Evolutionary conservation across 2,888 invertebrate genomes (phyloP), one percentile per base, ranked within the genome.

Genomic region (Aphrophora alni): DNA sequence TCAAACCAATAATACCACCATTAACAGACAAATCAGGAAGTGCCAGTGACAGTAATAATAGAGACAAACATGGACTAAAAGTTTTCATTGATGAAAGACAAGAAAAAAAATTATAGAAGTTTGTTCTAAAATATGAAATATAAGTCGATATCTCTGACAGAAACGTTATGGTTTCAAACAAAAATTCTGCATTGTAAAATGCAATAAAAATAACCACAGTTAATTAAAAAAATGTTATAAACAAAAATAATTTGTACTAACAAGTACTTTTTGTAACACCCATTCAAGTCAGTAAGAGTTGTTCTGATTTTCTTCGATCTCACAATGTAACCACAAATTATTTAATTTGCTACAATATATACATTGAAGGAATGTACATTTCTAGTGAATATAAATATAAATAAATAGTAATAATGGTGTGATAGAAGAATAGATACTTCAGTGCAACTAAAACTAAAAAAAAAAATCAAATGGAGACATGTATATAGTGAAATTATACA

Each of bases 1-100:
- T 93, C 84, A 91, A 92, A 85, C 93, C 93, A 0, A 92, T 93
- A 24, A 83, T 84, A 27, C 83, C 85, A 4, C 82, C 84, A 21
- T 70, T 81, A 8, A 83, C 82, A 75, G 84, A 84, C 25, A 80
- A 80, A 71, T 75, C 70, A 21, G 83, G 81, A 87, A 27, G 12
- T 38, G 68, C 14, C 1, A 51, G 73, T 51, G 51, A 38, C 24
- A 28, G 26, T 27, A 59, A 59, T 12, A 78, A 73, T 14, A n/a
- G 59, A 59, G 59, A 59, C 21, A 59, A 59, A 21, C 59, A 59
- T 59, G 59, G 21, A 5, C 14, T 59, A 8, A 21, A 59, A 21
- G 21, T 59, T 59, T 59, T 21, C 21, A 59, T 3, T 3, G 21
- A 21, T 21, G 59, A 59, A n/a, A 59, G 21, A 21, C 59, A n/a